Evolutionary conservation across 53 echinoderm and acorn worm species (phyloP).

Genomic region (Henricia sp.): DNA sequence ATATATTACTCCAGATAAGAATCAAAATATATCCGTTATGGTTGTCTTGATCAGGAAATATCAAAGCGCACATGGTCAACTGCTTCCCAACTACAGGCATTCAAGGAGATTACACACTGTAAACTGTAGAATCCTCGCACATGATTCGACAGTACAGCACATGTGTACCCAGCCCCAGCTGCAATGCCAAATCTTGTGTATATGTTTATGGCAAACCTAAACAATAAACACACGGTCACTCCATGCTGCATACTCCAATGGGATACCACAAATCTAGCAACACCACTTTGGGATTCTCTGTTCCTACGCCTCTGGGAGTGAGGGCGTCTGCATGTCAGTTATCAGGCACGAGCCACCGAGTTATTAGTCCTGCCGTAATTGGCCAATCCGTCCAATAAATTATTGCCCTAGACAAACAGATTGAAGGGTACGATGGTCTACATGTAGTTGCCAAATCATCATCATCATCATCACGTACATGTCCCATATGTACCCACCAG

Average conservation of each 20-base stretch:
- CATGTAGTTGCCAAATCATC: background rate
- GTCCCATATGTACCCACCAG: background rate
- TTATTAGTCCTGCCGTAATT: slow-evolving; percentile 38
- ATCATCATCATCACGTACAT: background rate
- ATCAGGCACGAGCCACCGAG: background rate
- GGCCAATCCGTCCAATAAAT: slow-evolving; percentile 58
- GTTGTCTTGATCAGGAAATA: background rate
- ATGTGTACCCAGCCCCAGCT: background rate
- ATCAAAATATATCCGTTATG: background rate
- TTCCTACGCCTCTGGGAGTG: background rate
- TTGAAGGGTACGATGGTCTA: background rate
- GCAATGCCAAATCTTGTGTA: background rate
- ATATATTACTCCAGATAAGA: background rate
- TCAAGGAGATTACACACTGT: too few species aligned
- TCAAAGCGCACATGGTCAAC: background rate
- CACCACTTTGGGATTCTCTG: slow-evolving; percentile 22
- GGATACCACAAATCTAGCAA: slow-evolving; percentile 45
- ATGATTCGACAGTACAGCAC: background rate
- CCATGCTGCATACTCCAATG: background rate
- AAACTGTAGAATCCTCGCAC: too few species aligned
- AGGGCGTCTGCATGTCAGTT: slow-evolving; percentile 30
- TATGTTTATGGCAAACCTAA: slow-evolving; percentile 20
- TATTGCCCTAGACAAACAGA: slow-evolving; percentile 46
- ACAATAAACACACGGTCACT: slow-evolving; percentile 19
- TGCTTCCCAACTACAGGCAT: too few species aligned